phyloP scores from a whole-genome alignment of 2,113 vertebrate genomes.

The Ifrita kowaldi region DNA sequence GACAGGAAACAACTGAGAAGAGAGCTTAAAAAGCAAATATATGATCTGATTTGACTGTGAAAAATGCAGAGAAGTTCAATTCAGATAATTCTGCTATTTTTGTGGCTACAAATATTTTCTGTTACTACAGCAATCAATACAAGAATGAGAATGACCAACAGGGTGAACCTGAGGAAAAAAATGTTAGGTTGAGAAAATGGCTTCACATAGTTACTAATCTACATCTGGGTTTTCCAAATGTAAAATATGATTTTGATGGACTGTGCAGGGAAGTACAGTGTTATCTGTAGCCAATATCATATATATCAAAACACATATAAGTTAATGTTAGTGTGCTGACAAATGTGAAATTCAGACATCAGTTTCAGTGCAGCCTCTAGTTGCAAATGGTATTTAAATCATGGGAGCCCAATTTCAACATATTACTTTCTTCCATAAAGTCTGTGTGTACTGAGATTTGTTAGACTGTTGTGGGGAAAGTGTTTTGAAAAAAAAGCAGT shows the following conservation, averaged over 20 bases:
- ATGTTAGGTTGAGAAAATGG: not conserved
- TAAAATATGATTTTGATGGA: not conserved
- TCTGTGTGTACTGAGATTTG: not conserved
- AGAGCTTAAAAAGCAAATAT: not conserved
- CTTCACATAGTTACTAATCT: not conserved
- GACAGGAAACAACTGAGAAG: not conserved
- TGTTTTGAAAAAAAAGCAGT: not conserved
- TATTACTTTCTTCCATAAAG: not conserved
- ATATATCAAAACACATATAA: not conserved
- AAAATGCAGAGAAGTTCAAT: not conserved
- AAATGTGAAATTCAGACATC: not conserved
- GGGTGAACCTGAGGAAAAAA: not conserved
- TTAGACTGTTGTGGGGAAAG: not conserved
- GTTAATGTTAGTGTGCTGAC: not conserved
- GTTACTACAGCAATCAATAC: not conserved
- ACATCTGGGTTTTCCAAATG: not conserved
- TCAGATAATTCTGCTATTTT: not conserved
- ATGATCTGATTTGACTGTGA: not conserved
- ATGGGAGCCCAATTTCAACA: not conserved
- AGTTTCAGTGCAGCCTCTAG: not conserved
- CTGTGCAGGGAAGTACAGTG: not conserved
- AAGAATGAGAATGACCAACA: constrained; percentile 28
- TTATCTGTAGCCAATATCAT: not conserved
- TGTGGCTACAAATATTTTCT: constrained; percentile 2
- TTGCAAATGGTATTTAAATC: not conserved